Base-by-base conservation (phyloP, 2,113 vertebrate species). In the Brienomyrus brachyistius region DNA sequence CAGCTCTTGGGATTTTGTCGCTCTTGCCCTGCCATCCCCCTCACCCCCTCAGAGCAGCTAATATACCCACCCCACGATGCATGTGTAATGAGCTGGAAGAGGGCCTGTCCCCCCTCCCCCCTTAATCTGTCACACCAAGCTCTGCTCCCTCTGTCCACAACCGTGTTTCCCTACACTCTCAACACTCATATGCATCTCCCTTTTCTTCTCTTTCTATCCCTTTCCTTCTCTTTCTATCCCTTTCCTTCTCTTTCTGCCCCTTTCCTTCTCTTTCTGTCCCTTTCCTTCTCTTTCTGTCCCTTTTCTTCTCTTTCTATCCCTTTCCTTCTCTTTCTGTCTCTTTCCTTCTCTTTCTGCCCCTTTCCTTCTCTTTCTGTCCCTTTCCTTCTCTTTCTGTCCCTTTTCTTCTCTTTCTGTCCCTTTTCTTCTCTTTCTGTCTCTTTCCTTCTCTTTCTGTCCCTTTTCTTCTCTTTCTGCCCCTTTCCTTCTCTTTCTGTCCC, bases 51-150 rank as follows among this genome's bases (percentile, higher is more conserved):
- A 19, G 17, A 88, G 80, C 87, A 8, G 47, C 86, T 91, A 90
- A 91, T 90, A 91, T 84, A 90, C 87, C 90, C 87, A 74, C 51
- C 88, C 89, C 70, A 88, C 89, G 91, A 89, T 92, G 92, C 84
- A 90, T 88, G 92, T 59, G 87, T 92, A 91, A 92, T 92, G 92
- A 91, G 89, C 83, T 90, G 50, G 11, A 4, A 48, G 88, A 88
- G 48, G 70, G 89, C 31, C 45, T 40, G 52, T 66, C 13, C 23
- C 52, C 52, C 87, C 84, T 21, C 87, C 87, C 88, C 47, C 51
- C 48, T 35, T 86, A 66, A 88, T 90, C 88, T 89, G 50, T 90
- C 66, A 89, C 89, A 17, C 62, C 47, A 15, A 27, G 6, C 15
- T 9, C 80, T 54, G 5, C 48, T 50, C n/a, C 84, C 45, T 40